Evolutionary conservation across 2,113 vertebrate species (phyloP), one percentile per base, ranked within the genome.

Genomic region (Oenanthe oenanthe): DNA sequence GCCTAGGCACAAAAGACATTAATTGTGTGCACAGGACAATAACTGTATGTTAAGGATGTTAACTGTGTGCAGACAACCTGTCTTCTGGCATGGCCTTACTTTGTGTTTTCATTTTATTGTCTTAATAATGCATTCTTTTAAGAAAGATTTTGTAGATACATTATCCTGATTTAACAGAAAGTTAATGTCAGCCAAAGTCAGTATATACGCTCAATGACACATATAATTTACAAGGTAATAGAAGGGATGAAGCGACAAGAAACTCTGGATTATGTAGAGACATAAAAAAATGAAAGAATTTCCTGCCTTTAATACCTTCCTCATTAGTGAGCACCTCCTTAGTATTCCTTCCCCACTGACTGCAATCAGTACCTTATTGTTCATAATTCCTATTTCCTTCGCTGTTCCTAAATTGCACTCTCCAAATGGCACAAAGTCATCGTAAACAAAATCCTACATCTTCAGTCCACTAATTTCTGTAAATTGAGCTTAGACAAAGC

Each of bases 321-420:
- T 92, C 89, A 95, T 91, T 95, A 93, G 85, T 40, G 85, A 95
- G 80, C 63, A 84, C 56, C 73, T 96, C 93, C 63, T 96, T 89
- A 95, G 73, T 87, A 94, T 95, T 88, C 92, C 85, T 94, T 96
- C 93, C 92, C 92, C 77, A 96, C 79, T 91, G 92, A 95, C 95
- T 93, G 80, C 74, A 97, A 95, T 97, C 96, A 97, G 93, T 80
- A 94, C 88, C 86, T 97, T 81, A 95, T 93, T 92, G 93, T 96
- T 96, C 94, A 90, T 96, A 95, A 96, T 95, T 97, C 89, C 75
- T 91, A 75, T 92, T 96, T 95, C 93, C 89, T 96, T 95, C 88
- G 82, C 94, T 92, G 65, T 74, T 96, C 80, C 93, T 91, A 96
- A 96, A 96, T 92, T 95, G 88, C 48, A 4, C 90, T 89, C 94